These are phyloP conservation scores for Phrynosoma blainvillii DNA, from an alignment of 2,113 vertebrate species.

Conservation along the genomic window DNA sequence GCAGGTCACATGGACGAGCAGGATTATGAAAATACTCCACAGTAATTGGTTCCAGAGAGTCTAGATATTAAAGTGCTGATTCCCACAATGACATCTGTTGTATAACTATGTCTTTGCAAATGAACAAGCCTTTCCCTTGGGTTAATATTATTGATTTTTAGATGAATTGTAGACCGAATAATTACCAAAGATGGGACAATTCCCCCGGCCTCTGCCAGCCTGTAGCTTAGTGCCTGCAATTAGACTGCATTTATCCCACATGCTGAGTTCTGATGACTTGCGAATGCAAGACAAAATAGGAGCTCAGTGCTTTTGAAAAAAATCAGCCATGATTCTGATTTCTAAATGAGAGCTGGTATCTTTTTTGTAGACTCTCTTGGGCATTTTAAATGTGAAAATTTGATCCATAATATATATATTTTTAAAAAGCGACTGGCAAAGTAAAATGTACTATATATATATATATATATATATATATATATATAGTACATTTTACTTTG, in stretches of 20 bases:
- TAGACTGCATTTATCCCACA: conserved; percentile 33
- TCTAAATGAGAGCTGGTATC: background rate
- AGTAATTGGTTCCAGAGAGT: background rate
- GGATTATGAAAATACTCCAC: conserved; percentile 34
- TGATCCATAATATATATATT: background rate
- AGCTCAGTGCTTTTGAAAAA: conserved; percentile 16
- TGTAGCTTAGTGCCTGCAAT: conserved; percentile 24
- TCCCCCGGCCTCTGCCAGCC: conserved; percentile 1
- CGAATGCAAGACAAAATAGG: conserved; percentile 5
- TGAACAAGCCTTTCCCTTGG: conserved; percentile 19
- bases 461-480: too few relatives aligned
- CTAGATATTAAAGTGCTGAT: conserved; percentile 26
- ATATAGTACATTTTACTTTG: background rate
- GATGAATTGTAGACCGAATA: conserved; percentile 25
- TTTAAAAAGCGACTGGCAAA: background rate
- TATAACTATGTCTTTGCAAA: conserved; percentile 24
- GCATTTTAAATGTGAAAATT: conserved; percentile 10
- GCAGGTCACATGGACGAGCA: conserved; percentile 44
- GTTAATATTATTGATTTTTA: conserved; percentile 36
- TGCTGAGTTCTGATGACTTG: conserved; percentile 22
- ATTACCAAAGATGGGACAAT: conserved; percentile 35
- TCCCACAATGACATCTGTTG: conserved; percentile 23
- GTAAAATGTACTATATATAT: background rate
- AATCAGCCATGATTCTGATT: background rate
- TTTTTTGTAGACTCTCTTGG: background rate